These are phyloP conservation scores for Rhogogaster chlorosoma DNA, from an alignment of 2,888 invertebrate species.

Conservation along the genomic window DNA sequence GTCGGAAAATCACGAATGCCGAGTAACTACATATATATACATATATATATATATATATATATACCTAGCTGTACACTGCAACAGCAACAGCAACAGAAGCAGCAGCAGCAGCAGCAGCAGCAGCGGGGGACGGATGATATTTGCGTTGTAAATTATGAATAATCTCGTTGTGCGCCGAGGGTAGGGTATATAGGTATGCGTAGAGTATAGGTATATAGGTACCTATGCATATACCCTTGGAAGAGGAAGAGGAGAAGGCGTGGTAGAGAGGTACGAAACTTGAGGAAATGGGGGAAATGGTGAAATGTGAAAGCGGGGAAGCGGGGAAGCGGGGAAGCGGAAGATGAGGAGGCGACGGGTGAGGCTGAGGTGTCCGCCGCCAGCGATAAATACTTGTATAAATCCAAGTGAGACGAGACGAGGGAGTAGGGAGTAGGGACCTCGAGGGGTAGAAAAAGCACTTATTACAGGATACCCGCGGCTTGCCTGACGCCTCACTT, in stretches of 20 bases:
- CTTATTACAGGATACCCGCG: slow-evolving; percentile 44
- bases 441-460: slow-evolving; percentile 32
- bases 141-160: slow-evolving; percentile 53
- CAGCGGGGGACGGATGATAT: slow-evolving; percentile 13
- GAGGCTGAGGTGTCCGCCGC: slow-evolving; percentile 17
- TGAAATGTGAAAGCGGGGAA: background rate
- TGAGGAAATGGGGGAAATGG: background rate
- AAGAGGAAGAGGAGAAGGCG: background rate
- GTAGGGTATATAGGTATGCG: too few species aligned
- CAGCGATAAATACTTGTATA: slow-evolving; percentile 46
- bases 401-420: background rate
- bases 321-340: background rate
- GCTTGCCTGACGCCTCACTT: slow-evolving; percentile 28
- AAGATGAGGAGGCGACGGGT: background rate
- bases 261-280: background rate
- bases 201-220: too few species aligned
- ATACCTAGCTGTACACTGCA: background rate
- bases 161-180: slow-evolving; percentile 45
- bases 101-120: background rate
- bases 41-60: too few species aligned
- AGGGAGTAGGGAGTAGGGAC: too few species aligned
- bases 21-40: too few species aligned
- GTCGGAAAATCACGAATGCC: background rate
- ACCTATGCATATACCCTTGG: background rate
- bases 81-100: background rate